These are phyloP conservation scores for Drosophila azteca DNA, from an alignment of 1,140 invertebrate genomes.

Conservation along the genomic window DNA sequence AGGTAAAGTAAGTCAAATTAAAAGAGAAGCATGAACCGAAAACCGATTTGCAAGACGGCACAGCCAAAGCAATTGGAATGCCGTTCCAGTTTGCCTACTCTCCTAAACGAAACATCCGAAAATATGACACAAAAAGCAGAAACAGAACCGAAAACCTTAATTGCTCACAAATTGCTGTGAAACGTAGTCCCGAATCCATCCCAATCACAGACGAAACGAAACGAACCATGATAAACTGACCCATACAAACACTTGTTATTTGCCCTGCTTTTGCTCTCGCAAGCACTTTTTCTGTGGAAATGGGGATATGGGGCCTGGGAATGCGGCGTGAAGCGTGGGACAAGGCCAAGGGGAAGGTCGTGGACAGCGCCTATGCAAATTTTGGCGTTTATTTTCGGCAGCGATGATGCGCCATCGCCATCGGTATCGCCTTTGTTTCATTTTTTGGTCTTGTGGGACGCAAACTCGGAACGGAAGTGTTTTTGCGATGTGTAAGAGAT, in stretches of 20 bases:
- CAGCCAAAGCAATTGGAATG: constrained; percentile 47
- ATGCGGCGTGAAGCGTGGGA: neutral
- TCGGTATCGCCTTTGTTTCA: neutral
- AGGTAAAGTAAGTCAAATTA: too few species aligned
- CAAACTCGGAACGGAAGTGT: constrained; percentile 69
- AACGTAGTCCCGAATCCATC: constrained; percentile 28
- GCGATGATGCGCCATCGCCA: constrained; percentile 18
- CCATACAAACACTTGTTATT: constrained; percentile 62
- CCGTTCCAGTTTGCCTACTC: constrained; percentile 35
- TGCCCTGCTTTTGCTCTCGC: constrained; percentile 14
- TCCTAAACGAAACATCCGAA: neutral
- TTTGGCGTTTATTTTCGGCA: constrained; percentile 61
- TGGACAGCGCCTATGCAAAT: constrained; percentile 30
- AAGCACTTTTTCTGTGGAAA: constrained; percentile 4
- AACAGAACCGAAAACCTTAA: constrained; percentile 44
- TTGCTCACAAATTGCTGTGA: constrained; percentile 69
- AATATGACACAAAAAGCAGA: constrained; percentile 13
- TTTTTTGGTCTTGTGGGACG: constrained; percentile 26
- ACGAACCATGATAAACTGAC: constrained; percentile 40
- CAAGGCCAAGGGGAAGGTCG: neutral
- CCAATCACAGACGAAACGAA: neutral
- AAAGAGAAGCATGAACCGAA: constrained; percentile 6
- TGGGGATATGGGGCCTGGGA: neutral
- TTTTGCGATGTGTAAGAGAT: constrained; percentile 72
- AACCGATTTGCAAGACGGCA: constrained; percentile 13